Evolutionary conservation across 2,888 invertebrate species (phyloP).

Genomic region (Clivina fossor): DNA sequence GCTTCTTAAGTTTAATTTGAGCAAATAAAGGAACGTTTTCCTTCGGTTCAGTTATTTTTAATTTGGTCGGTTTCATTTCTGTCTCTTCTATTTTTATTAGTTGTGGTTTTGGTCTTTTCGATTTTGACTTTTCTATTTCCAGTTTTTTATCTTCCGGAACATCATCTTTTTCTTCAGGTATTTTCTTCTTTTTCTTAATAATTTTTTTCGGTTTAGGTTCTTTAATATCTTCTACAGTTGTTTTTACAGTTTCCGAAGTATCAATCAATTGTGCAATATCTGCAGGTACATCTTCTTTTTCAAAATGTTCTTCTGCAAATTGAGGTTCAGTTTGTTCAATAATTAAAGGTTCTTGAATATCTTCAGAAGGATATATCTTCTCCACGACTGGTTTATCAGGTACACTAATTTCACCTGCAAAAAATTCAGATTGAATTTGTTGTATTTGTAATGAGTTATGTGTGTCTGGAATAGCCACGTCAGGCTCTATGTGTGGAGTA

Average conservation of each 20-base stretch:
- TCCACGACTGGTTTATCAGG: background rate
- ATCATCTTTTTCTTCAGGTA: slow-evolving; percentile 36
- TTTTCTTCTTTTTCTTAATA: slow-evolving; percentile 31
- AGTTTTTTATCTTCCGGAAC: slow-evolving; percentile 35
- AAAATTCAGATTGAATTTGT: slow-evolving; percentile 29
- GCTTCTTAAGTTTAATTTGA: slow-evolving; percentile 57
- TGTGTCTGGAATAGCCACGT: slow-evolving; percentile 13
- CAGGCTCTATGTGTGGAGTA: slow-evolving; percentile 6
- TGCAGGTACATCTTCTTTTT: slow-evolving; percentile 32
- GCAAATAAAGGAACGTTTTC: slow-evolving; percentile 58
- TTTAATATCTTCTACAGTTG: slow-evolving; percentile 25
- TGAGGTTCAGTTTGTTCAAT: slow-evolving; percentile 11
- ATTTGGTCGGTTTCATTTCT: slow-evolving; percentile 59
- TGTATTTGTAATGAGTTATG: slow-evolving; percentile 19
- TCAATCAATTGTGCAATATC: no score
- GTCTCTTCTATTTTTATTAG: slow-evolving; percentile 61
- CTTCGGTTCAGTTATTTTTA: slow-evolving; percentile 61
- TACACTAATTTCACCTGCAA: slow-evolving; percentile 30
- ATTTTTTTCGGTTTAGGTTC: slow-evolving; percentile 21
- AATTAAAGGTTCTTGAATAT: slow-evolving; percentile 12
- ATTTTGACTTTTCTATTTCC: slow-evolving; percentile 40
- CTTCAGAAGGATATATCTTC: background rate
- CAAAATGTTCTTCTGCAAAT: slow-evolving; percentile 8
- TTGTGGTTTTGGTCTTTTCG: slow-evolving; percentile 29
- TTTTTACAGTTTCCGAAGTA: no score